These are phyloP conservation scores for Lordiphosa stackelbergi DNA, from an alignment of 1,140 invertebrate species.

Conservation along the genomic window DNA sequence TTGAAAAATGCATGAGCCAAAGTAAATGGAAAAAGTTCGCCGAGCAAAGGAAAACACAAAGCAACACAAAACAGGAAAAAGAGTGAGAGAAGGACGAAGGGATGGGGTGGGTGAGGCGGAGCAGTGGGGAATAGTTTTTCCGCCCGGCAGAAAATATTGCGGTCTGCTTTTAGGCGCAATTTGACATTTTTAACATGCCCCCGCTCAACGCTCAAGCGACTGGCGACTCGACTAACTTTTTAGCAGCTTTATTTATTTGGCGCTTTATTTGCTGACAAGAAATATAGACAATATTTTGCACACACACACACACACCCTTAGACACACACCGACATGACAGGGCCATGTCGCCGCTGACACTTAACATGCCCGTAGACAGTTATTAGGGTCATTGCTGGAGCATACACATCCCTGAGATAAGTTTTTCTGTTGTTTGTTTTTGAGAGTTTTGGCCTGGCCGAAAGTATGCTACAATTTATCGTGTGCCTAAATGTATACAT, in stretches of 20 bases:
- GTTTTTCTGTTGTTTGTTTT: slow-evolving; percentile 15
- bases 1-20: slow-evolving; percentile 74
- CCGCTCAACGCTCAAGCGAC: no score
- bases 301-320: neutral
- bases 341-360: slow-evolving; percentile 70
- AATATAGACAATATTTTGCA: slow-evolving; percentile 72
- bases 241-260: slow-evolving; percentile 71
- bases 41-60: slow-evolving; percentile 51
- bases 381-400: slow-evolving; percentile 63
- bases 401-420: slow-evolving; percentile 27
- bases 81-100: neutral
- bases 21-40: slow-evolving; percentile 72
- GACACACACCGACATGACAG: slow-evolving; percentile 47
- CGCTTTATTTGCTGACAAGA: slow-evolving; percentile 72
- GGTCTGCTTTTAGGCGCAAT: slow-evolving; percentile 68
- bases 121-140: slow-evolving; percentile 6
- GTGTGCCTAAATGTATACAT: slow-evolving; percentile 67
- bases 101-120: no score
- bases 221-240: slow-evolving; percentile 42
- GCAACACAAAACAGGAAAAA: slow-evolving; percentile 29
- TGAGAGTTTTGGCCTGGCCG: slow-evolving; percentile 48
- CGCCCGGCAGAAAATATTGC: slow-evolving; percentile 57
- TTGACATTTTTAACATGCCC: slow-evolving; percentile 61
- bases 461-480: slow-evolving; percentile 67
- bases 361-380: slow-evolving; percentile 74